Conservation (phyloP, 2,888 invertebrate genomes). For the Gandaritis pyraliata region DNA sequence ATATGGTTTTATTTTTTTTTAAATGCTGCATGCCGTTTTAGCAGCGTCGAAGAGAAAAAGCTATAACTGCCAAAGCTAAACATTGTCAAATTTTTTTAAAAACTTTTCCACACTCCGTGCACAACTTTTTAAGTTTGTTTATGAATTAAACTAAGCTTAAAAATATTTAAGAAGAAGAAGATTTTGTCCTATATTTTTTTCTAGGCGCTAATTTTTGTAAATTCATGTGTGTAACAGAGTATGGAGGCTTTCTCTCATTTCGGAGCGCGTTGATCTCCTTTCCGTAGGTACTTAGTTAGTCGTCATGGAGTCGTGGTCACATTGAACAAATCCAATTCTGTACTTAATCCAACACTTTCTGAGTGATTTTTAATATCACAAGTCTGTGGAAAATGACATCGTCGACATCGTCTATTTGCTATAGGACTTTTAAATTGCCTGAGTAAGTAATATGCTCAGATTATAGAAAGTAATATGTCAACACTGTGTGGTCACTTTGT, state of each 20-base stretch:
- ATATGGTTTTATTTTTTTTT: too few species aligned
- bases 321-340: conserved; percentile 41
- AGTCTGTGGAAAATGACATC: neutral
- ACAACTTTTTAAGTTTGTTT: neutral
- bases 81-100: too few species aligned
- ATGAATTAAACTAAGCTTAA: too few species aligned
- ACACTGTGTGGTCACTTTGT: too few species aligned
- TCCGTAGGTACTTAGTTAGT: conserved; percentile 45
- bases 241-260: conserved; percentile 75
- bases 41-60: too few species aligned
- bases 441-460: too few species aligned
- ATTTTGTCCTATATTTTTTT: conserved; percentile 24
- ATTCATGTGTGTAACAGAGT: conserved; percentile 67
- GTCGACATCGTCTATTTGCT: neutral
- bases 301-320: conserved; percentile 38
- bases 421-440: too few species aligned
- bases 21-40: too few species aligned
- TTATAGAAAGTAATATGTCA: too few species aligned
- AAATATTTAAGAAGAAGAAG: too few species aligned
- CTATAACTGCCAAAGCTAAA: too few species aligned
- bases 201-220: conserved; percentile 55
- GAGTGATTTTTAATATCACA: conserved; percentile 36
- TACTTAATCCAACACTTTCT: conserved; percentile 35
- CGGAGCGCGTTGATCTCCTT: conserved; percentile 63
- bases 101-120: too few species aligned